A percentile compares a stretch with the other conserved stretches of the same genome.
Conservation (phyloP, 2,113 vertebrate species). For the Poecilia latipinna region DNA sequence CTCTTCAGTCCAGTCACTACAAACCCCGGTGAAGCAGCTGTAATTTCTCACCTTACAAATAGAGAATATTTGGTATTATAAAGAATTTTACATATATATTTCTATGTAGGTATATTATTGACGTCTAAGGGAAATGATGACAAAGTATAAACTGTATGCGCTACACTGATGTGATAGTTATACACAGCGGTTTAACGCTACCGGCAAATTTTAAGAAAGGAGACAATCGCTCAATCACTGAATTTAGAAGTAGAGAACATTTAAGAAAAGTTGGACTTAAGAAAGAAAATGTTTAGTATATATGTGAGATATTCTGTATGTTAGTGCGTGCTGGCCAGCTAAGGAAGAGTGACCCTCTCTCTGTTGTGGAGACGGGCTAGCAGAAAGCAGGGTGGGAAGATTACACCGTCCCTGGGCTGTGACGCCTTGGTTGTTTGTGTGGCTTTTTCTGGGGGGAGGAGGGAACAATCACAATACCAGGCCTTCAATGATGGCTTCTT, state of each 20-base stretch:
- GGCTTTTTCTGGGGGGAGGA: slow-evolving; percentile 9
- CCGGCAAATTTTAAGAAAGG: slow-evolving; percentile 75
- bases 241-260: slow-evolving; percentile 61
- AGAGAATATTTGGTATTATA: slow-evolving; percentile 84
- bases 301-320: slow-evolving; percentile 68
- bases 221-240: slow-evolving; percentile 83
- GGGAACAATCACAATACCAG: slow-evolving; percentile 41
- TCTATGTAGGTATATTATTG: slow-evolving; percentile 86
- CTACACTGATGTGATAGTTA: slow-evolving; percentile 68
- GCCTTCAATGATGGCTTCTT: slow-evolving; percentile 20
- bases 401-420: neutral
- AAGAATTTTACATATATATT: slow-evolving; percentile 84
- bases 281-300: slow-evolving; percentile 66
- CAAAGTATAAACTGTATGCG: slow-evolving; percentile 72
- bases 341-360: slow-evolving; percentile 1
- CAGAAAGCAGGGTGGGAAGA: slow-evolving; percentile 26
- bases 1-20: slow-evolving; percentile 60
- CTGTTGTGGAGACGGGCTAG: slow-evolving; percentile 12
- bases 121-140: slow-evolving; percentile 77
- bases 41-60: slow-evolving; percentile 78
- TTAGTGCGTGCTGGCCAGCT: slow-evolving; percentile 59
- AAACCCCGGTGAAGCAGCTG: slow-evolving; percentile 73
- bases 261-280: slow-evolving; percentile 67
- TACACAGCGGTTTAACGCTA: slow-evolving; percentile 76
- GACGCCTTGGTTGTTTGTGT: slow-evolving; percentile 12